phyloP scores from a whole-genome alignment of 2,113 vertebrate genomes.

The Promerops cafer region DNA sequence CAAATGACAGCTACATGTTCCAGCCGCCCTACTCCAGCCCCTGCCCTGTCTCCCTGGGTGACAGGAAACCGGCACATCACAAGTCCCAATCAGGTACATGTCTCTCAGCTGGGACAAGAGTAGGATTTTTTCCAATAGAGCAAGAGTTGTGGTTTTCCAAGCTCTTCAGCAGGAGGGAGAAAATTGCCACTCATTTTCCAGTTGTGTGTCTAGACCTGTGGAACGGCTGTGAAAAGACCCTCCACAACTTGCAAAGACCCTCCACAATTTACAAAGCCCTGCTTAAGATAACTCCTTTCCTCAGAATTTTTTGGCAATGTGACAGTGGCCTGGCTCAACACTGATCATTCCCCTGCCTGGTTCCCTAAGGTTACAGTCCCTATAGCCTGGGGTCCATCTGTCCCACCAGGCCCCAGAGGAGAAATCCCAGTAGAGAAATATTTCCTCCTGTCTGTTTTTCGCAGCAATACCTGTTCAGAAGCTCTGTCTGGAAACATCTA shows the following conservation, averaged over 20 bases:
- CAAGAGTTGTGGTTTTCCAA: neutral
- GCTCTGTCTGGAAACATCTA: neutral
- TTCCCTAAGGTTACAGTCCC: neutral
- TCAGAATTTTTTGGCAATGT: neutral
- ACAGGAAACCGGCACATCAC: conserved; percentile 59
- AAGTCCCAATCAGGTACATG: conserved; percentile 75
- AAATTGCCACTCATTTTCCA: neutral
- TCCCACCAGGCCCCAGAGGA: neutral
- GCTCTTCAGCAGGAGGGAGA: neutral
- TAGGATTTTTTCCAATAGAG: neutral
- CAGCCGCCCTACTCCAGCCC: conserved; percentile 41
- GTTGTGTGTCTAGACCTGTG: neutral
- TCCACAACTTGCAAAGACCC: neutral
- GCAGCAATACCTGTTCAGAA: neutral
- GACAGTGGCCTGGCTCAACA: neutral
- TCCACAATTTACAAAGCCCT: neutral
- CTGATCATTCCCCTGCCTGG: neutral
- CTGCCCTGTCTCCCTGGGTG: conserved; percentile 5
- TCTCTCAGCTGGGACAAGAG: neutral
- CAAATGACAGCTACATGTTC: conserved; percentile 98
- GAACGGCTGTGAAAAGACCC: neutral
- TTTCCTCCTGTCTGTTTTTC: neutral
- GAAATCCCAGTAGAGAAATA: neutral
- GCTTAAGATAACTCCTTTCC: neutral
- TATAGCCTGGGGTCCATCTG: neutral